Conservation (phyloP, 2,797 vertebrate species). For the Lutjanus campechanus region DNA sequence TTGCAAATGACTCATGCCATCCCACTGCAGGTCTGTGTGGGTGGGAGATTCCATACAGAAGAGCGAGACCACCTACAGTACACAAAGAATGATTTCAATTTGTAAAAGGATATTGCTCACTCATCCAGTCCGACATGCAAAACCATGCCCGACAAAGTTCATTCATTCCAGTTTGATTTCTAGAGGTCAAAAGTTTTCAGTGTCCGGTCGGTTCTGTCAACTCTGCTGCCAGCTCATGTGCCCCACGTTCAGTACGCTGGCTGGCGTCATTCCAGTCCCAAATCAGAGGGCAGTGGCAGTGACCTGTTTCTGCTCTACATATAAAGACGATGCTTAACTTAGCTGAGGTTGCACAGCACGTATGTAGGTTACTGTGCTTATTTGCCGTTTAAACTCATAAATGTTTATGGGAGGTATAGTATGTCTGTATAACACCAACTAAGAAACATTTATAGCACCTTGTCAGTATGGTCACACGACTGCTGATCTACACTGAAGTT, state of each 20-base stretch:
- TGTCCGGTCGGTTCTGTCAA: background rate
- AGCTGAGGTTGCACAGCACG: background rate
- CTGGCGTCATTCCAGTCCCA: slow-evolving; percentile 1
- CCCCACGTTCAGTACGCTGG: background rate
- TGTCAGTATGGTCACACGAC: background rate
- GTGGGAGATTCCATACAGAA: background rate
- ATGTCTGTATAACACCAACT: background rate
- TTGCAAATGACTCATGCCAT: slow-evolving; percentile 8
- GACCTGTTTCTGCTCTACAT: slow-evolving; percentile 7
- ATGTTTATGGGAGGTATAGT: slow-evolving; percentile 12
- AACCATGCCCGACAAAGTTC: background rate
- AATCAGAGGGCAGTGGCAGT: background rate
- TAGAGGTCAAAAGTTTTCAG: slow-evolving; percentile 6
- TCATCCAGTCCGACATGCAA: background rate
- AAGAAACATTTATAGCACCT: background rate
- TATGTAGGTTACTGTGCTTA: background rate
- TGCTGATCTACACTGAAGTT: slow-evolving; percentile 5
- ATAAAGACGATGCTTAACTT: background rate
- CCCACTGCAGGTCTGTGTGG: background rate
- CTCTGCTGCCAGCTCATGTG: background rate
- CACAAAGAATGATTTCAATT: background rate
- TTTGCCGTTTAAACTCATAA: slow-evolving; percentile 15
- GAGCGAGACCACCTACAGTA: background rate
- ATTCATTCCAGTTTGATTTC: background rate
- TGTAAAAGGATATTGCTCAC: background rate